Evolutionary conservation across 2,113 vertebrate genomes (phyloP).

Genomic region (Clarias magur): DNA sequence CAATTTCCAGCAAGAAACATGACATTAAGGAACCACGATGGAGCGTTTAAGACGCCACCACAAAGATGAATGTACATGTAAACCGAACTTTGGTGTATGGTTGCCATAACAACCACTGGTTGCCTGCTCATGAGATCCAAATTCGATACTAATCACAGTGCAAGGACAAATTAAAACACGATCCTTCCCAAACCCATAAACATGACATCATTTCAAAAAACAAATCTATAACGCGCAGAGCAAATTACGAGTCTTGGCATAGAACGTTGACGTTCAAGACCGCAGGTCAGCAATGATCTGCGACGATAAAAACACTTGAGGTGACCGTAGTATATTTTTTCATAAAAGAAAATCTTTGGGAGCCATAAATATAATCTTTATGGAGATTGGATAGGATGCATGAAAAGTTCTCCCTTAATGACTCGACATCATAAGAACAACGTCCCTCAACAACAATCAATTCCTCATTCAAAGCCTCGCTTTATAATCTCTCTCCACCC

Average conservation of each 20-base stretch:
- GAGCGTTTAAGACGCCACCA: background rate
- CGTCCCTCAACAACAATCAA: background rate
- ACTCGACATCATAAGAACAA: background rate
- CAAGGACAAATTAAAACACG: background rate
- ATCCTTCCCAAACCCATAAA: background rate
- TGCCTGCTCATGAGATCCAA: background rate
- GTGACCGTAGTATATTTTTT: conserved; percentile 27
- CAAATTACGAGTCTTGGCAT: background rate
- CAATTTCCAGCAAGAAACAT: background rate
- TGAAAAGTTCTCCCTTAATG: background rate
- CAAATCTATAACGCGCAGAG: background rate
- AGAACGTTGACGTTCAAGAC: background rate
- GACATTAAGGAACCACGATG: background rate
- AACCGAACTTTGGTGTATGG: background rate
- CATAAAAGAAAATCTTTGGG: conserved; percentile 5
- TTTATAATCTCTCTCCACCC: background rate
- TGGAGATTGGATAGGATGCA: background rate
- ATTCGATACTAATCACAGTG: background rate
- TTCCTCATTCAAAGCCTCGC: background rate
- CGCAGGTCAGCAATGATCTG: conserved; percentile 15
- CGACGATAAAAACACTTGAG: background rate
- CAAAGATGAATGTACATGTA: background rate
- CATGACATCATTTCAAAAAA: background rate
- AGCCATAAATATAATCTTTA: conserved; percentile 23
- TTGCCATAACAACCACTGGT: conserved; percentile 11